Percentiles rank a stretch among this genome's conserved stretches.
Conservation (phyloP, 2,797 vertebrate genomes). For the Poecilia velifera region DNA sequence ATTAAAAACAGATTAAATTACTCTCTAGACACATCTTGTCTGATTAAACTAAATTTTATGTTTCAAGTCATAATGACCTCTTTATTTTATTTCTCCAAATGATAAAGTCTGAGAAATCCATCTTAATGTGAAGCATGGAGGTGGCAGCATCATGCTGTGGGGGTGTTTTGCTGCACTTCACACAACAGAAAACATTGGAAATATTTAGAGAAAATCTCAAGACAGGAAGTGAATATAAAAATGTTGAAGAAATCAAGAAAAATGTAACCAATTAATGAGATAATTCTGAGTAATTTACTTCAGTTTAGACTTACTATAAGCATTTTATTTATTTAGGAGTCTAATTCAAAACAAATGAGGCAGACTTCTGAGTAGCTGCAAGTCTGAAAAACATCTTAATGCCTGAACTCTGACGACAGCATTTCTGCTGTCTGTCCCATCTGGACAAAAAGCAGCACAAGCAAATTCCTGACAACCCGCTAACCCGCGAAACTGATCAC, state of each 20-base stretch:
- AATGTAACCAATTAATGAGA: neutral
- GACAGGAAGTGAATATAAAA: neutral
- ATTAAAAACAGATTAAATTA: neutral
- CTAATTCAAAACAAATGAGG: conserved; percentile 1
- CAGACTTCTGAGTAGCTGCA: neutral
- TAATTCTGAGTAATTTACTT: neutral
- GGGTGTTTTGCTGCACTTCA: neutral
- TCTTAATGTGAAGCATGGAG: neutral
- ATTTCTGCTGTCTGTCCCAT: neutral
- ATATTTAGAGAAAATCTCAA: neutral
- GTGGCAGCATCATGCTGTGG: conserved; percentile 1
- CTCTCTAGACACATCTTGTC: neutral
- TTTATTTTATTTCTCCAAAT: no score
- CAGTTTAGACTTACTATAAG: neutral
- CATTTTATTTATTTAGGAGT: neutral
- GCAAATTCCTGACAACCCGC: neutral
- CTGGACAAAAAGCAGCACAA: neutral
- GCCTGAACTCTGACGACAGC: neutral
- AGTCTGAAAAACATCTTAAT: neutral
- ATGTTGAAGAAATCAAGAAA: neutral
- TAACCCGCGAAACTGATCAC: neutral
- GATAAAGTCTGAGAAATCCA: neutral
- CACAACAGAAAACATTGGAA: neutral
- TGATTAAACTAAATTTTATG: neutral
- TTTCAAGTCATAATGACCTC: neutral